Conservation (phyloP, 2,113 vertebrate genomes). For the Serinus canaria region DNA sequence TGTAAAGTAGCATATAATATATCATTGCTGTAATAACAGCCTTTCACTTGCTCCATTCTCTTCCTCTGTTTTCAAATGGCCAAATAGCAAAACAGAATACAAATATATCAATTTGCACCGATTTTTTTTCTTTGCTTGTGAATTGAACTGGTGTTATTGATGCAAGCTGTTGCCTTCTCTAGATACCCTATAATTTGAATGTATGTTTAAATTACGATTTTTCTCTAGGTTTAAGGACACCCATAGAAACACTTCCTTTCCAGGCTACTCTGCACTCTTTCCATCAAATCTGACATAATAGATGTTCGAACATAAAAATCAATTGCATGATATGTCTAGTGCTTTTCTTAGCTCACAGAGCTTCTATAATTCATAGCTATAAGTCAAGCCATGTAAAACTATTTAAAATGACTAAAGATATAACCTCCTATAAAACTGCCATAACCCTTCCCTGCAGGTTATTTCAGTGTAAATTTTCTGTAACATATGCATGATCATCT, state of each 20-base stretch:
- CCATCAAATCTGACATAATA: slow-evolving; percentile 50
- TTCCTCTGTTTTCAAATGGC: not conserved
- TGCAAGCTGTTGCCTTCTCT: not conserved
- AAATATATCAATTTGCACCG: not conserved
- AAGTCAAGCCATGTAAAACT: slow-evolving; percentile 30
- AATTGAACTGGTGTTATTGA: not conserved
- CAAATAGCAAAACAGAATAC: slow-evolving; percentile 12
- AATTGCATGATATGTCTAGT: not conserved
- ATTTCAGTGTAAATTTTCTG: slow-evolving; percentile 33
- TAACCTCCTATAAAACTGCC: not conserved
- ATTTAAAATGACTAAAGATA: not conserved
- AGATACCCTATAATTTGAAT: not conserved
- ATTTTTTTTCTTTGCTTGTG: not conserved
- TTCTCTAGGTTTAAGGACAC: slow-evolving; percentile 1
- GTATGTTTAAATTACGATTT: not conserved
- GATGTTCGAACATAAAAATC: slow-evolving; percentile 45
- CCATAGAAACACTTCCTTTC: slow-evolving; percentile 8
- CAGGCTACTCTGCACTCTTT: not conserved
- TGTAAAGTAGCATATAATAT: not conserved
- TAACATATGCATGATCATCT: not conserved
- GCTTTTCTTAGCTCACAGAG: slow-evolving; percentile 10
- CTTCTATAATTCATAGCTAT: not conserved
- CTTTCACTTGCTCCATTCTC: slow-evolving; percentile 6
- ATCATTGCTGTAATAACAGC: not conserved
- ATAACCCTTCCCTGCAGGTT: slow-evolving; percentile 24